A percentile compares a stretch with the other conserved stretches of the same genome.
These are phyloP conservation scores for Butorides virescens DNA, from an alignment of 2,113 vertebrate species.

Conservation along the genomic window DNA sequence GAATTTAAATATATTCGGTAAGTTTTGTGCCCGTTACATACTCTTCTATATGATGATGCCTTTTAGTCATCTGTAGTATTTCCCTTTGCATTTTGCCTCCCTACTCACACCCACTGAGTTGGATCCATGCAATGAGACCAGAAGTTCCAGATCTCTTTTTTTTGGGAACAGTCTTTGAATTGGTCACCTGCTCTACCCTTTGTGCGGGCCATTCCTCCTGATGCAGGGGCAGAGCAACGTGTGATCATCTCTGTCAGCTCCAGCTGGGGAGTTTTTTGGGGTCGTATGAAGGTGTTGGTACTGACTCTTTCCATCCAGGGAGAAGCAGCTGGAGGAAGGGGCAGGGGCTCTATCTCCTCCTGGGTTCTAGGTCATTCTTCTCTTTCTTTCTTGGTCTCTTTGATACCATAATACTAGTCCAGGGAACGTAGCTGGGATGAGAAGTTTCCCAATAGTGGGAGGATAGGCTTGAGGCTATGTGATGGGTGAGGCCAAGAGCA, in stretches of 20 bases:
- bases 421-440: background rate
- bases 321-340: background rate
- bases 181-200: background rate
- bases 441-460: background rate
- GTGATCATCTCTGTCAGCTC: background rate
- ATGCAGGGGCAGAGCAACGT: background rate
- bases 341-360: background rate
- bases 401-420: fast-evolving
- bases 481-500: background rate
- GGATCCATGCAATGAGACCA: background rate
- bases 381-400: background rate
- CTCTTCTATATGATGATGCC: background rate
- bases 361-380: background rate
- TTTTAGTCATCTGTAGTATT: background rate
- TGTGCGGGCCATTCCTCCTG: background rate
- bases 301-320: background rate
- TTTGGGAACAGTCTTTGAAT: background rate
- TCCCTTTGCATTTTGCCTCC: background rate
- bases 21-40: background rate
- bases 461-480: too few relatives aligned
- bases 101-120: background rate
- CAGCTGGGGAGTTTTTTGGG: background rate
- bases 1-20: background rate
- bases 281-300: fast-evolving
- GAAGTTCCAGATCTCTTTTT: background rate